Conservation (phyloP, 2,113 vertebrate genomes). For the Tachycineta bicolor region DNA sequence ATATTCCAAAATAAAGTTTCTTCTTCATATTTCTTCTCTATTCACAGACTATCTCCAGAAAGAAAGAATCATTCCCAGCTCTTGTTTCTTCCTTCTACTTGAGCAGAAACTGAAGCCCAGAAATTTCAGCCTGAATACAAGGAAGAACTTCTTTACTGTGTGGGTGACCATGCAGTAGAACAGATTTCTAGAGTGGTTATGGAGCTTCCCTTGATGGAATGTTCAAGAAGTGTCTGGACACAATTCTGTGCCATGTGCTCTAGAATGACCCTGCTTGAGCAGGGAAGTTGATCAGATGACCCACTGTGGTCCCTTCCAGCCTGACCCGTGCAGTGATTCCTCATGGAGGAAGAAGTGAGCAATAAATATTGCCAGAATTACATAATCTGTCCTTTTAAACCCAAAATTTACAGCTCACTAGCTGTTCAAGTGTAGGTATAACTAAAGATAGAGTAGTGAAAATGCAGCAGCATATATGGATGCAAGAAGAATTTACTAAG, state of each 20-base stretch:
- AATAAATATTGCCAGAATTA: background rate
- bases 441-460: background rate
- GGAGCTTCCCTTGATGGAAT: background rate
- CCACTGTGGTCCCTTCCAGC: background rate
- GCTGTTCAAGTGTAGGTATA: background rate
- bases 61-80: background rate
- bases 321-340: background rate
- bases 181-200: background rate
- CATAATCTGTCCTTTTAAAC: background rate
- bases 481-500: background rate
- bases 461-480: background rate
- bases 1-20: background rate
- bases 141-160: background rate
- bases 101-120: background rate
- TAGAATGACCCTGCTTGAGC: background rate
- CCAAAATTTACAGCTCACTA: background rate
- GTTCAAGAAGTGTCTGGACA: background rate
- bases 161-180: background rate
- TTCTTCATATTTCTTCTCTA: background rate
- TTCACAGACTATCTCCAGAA: background rate
- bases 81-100: background rate
- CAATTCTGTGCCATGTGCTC: background rate
- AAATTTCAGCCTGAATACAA: background rate
- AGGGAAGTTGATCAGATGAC: background rate
- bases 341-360: background rate